Base-by-base conservation (phyloP, 2,888 invertebrate species). In the Phyllotreta striolata region DNA sequence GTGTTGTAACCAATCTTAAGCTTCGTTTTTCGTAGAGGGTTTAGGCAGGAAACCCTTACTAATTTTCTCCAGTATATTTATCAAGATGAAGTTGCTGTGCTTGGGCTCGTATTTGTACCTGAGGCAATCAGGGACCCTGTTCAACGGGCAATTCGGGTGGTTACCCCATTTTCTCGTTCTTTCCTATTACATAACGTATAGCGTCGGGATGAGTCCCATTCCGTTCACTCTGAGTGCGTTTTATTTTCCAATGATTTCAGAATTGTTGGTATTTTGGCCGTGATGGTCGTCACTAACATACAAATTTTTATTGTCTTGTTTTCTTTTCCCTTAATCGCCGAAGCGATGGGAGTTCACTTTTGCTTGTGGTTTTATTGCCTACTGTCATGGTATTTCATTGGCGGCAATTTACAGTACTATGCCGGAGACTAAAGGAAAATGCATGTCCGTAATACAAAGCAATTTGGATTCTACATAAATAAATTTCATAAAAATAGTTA, bases 201-300 rank as follows among this genome's bases (percentile, higher is more conserved):
- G 90, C 66, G 2, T 75, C 82, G 86, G 88, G 0, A 86, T 90
- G 60, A 92, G 94, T 1, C 90, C 91, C 0, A 78, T 92, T 39
- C 90, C 91, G 0, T 92, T 92, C 92, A 89, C 91, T 0, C 87
- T 93, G 37, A 86, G 85, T 89, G 91, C 0, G 93, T 93, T 79
- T 85, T 93, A 80, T 89, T 95, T 79, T 88, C 94, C 35, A 82
- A 88, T 0, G 89, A 91, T 69, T 88, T 92, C 1, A 91, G 91
- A 80, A 87, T 90, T 0, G 83, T 86, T 12, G 91, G 91, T 0
- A 47, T 70, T 0, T 65, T 69, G 1, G 14, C 68, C 2, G 59
- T 62, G 0, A 63, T 66, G 5, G 44, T 64, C 5, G 40, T 59
- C 40, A 66, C 65, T 10, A 62, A 60, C 13, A n/a, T 65, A 8